Evolutionary conservation across 2,113 vertebrate species (phyloP).

Genomic region (Mastomys coucha): DNA sequence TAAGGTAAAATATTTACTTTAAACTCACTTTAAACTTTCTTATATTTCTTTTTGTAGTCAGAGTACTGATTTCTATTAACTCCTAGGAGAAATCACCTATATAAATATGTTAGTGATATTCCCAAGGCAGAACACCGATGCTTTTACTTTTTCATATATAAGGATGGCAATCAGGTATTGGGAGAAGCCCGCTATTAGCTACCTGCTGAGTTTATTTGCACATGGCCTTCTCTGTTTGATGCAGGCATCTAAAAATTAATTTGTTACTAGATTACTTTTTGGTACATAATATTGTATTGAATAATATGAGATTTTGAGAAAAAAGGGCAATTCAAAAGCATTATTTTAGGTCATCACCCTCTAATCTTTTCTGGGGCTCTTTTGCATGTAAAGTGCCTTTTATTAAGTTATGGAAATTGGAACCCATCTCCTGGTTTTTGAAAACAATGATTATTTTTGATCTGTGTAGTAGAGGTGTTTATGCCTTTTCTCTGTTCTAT

Average conservation of each 20-base stretch:
- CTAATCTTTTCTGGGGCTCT: conserved; percentile 80
- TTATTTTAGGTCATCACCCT: conserved; percentile 77
- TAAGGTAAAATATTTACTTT: conserved; percentile 66
- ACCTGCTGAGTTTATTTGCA: conserved; percentile 80
- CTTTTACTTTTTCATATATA: conserved; percentile 10
- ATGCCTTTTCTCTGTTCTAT: conserved; percentile 75
- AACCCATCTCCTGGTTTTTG: conserved; percentile 76
- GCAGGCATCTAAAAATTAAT: conserved; percentile 82
- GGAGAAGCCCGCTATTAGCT: conserved; percentile 76
- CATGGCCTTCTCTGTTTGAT: conserved; percentile 70
- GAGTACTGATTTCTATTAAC: conserved; percentile 70
- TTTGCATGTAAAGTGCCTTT: conserved; percentile 84
- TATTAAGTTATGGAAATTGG: conserved; percentile 84
- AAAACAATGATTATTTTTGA: conserved; percentile 82
- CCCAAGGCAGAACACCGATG: conserved; percentile 45
- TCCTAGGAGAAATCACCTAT: conserved; percentile 35
- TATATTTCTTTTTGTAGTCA: conserved; percentile 58
- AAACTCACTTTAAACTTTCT: conserved; percentile 56
- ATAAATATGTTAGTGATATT: conserved; percentile 66
- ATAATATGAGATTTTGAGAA: conserved; percentile 76
- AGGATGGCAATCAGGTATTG: conserved; percentile 73
- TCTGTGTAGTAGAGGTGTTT: conserved; percentile 76
- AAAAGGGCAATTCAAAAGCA: conserved; percentile 69
- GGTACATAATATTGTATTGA: conserved; percentile 76
- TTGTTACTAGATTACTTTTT: conserved; percentile 80